phyloP scores from a whole-genome alignment of 1,140 invertebrate species.

The Nasonia vitripennis region DNA sequence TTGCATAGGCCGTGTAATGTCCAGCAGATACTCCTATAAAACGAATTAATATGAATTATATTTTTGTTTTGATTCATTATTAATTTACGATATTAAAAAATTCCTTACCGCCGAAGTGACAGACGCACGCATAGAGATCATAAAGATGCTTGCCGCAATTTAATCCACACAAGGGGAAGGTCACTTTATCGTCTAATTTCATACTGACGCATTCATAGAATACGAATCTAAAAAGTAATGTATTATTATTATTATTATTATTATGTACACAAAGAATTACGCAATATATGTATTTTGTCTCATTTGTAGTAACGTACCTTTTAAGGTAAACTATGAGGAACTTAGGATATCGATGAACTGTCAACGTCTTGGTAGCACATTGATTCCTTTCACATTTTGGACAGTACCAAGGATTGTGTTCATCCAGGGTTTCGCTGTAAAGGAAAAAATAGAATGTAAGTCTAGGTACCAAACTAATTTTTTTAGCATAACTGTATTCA shows the following conservation, averaged over 20 bases:
- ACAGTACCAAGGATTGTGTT: conserved; percentile 85
- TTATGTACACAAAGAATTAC: neutral
- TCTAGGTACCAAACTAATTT: conserved; percentile 12
- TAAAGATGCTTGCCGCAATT: conserved; percentile 75
- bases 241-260: conserved; percentile 15
- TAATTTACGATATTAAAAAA: neutral
- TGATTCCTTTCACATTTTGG: conserved; percentile 81
- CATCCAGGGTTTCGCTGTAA: conserved; percentile 81
- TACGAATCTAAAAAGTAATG: conserved; percentile 77
- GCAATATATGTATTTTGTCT: neutral
- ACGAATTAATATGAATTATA: conserved; percentile 36
- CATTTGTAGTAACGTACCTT: conserved; percentile 71
- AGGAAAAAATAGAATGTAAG: conserved; percentile 41
- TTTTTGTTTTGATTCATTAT: neutral
- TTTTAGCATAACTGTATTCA: neutral
- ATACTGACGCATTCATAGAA: conserved; percentile 82
- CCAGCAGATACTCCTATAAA: conserved; percentile 80
- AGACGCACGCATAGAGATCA: conserved; percentile 83
- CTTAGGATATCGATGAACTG: conserved; percentile 82
- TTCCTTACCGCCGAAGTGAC: conserved; percentile 82
- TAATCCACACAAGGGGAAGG: conserved; percentile 79
- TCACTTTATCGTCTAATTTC: conserved; percentile 82
- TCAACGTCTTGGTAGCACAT: conserved; percentile 83
- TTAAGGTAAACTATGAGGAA: conserved; percentile 84
- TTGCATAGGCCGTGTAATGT: conserved; percentile 83